phyloP scores from a whole-genome alignment of 1,140 invertebrate species.

The Drosophila arawakana region DNA sequence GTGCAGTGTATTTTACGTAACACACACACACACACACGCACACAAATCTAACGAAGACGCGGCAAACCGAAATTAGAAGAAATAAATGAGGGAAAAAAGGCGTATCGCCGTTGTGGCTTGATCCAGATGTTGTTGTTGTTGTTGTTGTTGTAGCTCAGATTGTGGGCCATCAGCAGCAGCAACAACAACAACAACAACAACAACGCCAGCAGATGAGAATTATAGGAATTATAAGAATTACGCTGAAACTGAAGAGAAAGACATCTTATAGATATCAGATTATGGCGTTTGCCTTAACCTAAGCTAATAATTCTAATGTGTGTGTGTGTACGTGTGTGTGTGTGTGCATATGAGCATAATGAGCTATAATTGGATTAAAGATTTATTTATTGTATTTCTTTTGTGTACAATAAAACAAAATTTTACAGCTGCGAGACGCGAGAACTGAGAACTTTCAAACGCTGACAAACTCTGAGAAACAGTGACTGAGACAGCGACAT shows the following conservation, averaged over 20 bases:
- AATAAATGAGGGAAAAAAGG: conserved; percentile 48
- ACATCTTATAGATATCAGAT: conserved; percentile 79
- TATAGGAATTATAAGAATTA: conserved; percentile 78
- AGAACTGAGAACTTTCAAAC: conserved; percentile 4
- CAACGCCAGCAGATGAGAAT: conserved; percentile 39
- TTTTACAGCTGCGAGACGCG: conserved; percentile 39
- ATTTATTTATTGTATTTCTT: conserved; percentile 74
- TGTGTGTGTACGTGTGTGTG: conserved; percentile 22
- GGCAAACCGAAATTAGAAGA: conserved; percentile 59
- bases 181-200: conserved; percentile 34
- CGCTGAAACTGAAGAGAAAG: conserved; percentile 61
- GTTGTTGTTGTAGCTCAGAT: conserved; percentile 40
- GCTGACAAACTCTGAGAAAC: conserved; percentile 16
- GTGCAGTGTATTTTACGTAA: conserved; percentile 39
- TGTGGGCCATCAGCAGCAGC: conserved; percentile 47
- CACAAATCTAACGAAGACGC: conserved; percentile 28
- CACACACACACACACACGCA: conserved; percentile 12
- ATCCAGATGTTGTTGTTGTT: conserved; percentile 42
- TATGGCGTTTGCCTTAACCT: conserved; percentile 70
- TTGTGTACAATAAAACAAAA: conserved; percentile 25
- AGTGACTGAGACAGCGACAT: conserved; percentile 2
- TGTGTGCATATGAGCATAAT: conserved; percentile 78
- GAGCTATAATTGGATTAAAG: conserved; percentile 82
- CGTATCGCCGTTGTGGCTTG: conserved; percentile 50
- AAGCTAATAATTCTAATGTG: conserved; percentile 68